A percentile compares a stretch with the other conserved stretches of the same genome.
phyloP scores from a whole-genome alignment of 2,797 vertebrate species.

The Petrocephalus schoutedeni region DNA sequence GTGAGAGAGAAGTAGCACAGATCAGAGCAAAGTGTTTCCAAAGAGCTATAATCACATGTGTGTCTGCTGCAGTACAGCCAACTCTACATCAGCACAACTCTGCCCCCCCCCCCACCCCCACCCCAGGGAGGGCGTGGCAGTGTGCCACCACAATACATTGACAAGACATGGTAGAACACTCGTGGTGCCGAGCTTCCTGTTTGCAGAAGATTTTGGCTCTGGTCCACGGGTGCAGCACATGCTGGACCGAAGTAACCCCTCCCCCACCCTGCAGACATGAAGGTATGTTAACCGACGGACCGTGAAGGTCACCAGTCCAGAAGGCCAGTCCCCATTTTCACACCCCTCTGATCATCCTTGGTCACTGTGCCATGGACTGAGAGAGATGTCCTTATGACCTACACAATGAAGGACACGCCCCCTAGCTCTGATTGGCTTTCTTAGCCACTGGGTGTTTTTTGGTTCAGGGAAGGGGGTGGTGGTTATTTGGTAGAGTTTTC shows the following conservation, averaged over 20 bases:
- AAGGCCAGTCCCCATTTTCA: background rate
- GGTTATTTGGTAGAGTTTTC: background rate
- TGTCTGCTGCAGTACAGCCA: constrained; percentile 43
- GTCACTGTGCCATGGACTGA: background rate
- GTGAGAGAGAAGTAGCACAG: constrained; percentile 28
- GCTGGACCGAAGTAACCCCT: constrained; percentile 27
- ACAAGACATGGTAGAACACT: background rate
- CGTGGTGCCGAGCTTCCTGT: background rate
- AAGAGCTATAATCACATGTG: constrained; percentile 63
- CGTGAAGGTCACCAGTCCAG: background rate
- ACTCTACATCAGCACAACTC: constrained; percentile 26
- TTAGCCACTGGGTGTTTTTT: background rate
- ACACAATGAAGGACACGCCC: background rate
- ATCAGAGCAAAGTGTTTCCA: constrained; percentile 49
- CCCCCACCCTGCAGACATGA: background rate
- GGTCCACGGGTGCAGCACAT: background rate
- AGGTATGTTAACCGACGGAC: background rate
- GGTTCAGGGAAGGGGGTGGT: background rate
- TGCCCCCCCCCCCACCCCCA: background rate
- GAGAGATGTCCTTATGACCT: background rate
- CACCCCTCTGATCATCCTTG: background rate
- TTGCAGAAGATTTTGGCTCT: constrained; percentile 17
- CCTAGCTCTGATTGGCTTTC: background rate
- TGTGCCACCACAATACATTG: constrained; percentile 34
- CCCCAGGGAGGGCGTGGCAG: background rate